Evolutionary conservation across 2,888 invertebrate genomes (phyloP).

Genomic region (Lycophotia porphyrea): DNA sequence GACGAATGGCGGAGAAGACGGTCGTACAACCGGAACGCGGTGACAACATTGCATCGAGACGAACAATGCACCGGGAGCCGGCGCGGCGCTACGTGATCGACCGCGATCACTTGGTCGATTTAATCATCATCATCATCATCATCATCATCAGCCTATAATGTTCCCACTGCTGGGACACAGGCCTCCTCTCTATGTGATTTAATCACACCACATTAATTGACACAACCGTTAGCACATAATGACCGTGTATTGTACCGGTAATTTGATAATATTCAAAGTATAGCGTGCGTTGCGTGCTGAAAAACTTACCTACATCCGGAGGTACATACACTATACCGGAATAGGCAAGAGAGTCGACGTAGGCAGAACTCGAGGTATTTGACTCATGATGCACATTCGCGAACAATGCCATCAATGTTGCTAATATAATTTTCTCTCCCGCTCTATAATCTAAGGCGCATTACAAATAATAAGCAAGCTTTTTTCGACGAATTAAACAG

Average conservation of each 20-base stretch:
- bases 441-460: slow-evolving; percentile 84
- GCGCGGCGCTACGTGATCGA: slow-evolving; percentile 81
- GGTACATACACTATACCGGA: slow-evolving; percentile 36
- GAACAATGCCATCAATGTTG: slow-evolving; percentile 81
- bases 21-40: slow-evolving; percentile 53
- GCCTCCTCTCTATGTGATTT: no score
- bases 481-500: slow-evolving; percentile 77
- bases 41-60: slow-evolving; percentile 71
- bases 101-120: slow-evolving; percentile 83
- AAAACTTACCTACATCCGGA: slow-evolving; percentile 71
- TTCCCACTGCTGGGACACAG: no score
- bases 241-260: slow-evolving; percentile 87
- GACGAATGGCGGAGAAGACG: slow-evolving; percentile 28
- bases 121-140: no score
- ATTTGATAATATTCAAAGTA: slow-evolving; percentile 86
- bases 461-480: slow-evolving; percentile 79
- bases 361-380: slow-evolving; percentile 39
- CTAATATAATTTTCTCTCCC: slow-evolving; percentile 82
- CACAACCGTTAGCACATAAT: slow-evolving; percentile 87
- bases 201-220: slow-evolving; percentile 88
- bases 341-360: slow-evolving; percentile 39
- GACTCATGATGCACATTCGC: slow-evolving; percentile 74
- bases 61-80: slow-evolving; percentile 72
- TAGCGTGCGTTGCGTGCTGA: slow-evolving; percentile 75
- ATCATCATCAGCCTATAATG: no score